These are phyloP conservation scores for Phorcus lineatus DNA, from an alignment of 2,888 invertebrate species.

Conservation along the genomic window DNA sequence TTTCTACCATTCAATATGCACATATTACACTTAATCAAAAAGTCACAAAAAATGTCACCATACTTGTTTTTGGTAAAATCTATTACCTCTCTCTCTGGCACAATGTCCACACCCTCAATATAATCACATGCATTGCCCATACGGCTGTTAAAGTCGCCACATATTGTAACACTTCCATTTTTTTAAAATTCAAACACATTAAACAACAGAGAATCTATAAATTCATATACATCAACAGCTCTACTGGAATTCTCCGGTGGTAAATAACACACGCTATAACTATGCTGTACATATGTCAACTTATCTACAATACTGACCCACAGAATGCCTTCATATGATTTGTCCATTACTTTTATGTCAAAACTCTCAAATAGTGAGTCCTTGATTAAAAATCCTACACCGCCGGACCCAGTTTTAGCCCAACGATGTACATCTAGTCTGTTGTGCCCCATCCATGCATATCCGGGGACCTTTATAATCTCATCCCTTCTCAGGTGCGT, in stretches of 20 bases:
- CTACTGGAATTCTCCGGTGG: background rate
- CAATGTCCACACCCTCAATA: background rate
- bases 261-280: background rate
- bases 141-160: background rate
- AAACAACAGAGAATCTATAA: background rate
- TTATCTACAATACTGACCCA: constrained; percentile 10
- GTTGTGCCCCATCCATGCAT: constrained; percentile 19
- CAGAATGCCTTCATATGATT: constrained; percentile 15
- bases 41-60: background rate
- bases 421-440: background rate
- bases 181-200: background rate
- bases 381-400: too few relatives aligned
- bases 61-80: background rate
- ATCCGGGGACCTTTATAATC: background rate
- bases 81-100: background rate
- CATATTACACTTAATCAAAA: background rate
- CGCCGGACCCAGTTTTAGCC: background rate
- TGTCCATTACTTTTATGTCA: background rate
- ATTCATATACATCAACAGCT: background rate
- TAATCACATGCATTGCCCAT: background rate
- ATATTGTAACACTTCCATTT: background rate
- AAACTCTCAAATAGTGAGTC: too few relatives aligned
- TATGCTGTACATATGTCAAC: background rate
- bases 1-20: background rate
- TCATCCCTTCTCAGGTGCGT: constrained; percentile 11